A percentile compares a stretch with the other conserved stretches of the same genome.
phyloP scores from a whole-genome alignment of 2,113 vertebrate genomes.

The Merops nubicus region DNA sequence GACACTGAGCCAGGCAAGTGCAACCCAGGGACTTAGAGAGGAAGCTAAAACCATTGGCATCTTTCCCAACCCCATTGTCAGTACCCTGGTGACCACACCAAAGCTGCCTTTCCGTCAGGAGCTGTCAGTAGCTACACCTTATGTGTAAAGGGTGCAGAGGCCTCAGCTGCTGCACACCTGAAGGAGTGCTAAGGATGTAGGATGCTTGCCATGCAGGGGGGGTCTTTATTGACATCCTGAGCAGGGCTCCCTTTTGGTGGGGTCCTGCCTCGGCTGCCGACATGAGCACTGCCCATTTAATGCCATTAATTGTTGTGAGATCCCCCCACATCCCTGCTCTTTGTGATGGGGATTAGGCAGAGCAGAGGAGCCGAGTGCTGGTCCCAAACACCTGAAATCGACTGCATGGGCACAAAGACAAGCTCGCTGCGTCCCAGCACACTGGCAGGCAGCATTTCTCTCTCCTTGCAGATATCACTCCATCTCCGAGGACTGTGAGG shows the following conservation, averaged over 20 bases:
- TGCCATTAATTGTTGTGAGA: background rate
- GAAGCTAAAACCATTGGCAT: background rate
- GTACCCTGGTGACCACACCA: background rate
- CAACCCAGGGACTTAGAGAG: rapidly evolving
- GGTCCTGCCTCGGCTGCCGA: rapidly evolving
- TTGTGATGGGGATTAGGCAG: rapidly evolving
- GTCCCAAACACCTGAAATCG: background rate
- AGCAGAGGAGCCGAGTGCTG: rapidly evolving
- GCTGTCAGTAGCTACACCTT: background rate
- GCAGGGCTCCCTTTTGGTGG: background rate
- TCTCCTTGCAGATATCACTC: background rate
- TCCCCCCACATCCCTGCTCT: background rate
- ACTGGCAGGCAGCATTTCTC: background rate
- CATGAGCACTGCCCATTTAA: rapidly evolving
- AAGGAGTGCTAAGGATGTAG: background rate
- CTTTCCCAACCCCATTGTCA: background rate
- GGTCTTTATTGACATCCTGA: rapidly evolving
- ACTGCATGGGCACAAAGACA: background rate
- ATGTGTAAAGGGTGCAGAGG: background rate
- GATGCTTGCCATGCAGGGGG: rapidly evolving
- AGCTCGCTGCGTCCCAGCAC: background rate
- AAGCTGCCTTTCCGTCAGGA: background rate
- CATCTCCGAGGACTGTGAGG: background rate
- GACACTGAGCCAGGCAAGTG: rapidly evolving
- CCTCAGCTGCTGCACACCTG: background rate